phyloP scores from a whole-genome alignment of 2,888 invertebrate genomes.

The Steromphala cineraria region DNA sequence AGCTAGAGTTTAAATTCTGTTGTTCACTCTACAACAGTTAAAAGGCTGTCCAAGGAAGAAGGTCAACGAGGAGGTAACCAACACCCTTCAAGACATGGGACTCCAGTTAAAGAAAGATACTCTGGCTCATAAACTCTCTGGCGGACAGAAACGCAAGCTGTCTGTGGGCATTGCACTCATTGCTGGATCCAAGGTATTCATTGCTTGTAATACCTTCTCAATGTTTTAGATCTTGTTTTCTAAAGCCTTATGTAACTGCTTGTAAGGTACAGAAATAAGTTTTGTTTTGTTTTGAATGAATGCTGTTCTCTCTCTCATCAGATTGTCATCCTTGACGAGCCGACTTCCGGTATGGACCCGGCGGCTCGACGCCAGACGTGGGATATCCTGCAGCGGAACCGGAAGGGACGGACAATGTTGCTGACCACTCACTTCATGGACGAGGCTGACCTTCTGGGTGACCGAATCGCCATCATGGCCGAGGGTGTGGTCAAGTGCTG shows the following conservation, averaged over 20 bases:
- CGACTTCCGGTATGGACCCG: constrained; percentile 78
- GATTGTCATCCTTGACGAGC: constrained; percentile 78
- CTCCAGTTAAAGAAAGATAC: constrained; percentile 56
- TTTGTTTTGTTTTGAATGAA: too few relatives aligned
- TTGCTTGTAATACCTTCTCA: too few relatives aligned
- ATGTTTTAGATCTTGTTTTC: too few relatives aligned
- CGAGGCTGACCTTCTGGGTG: constrained; percentile 90
- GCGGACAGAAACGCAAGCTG: constrained; percentile 70
- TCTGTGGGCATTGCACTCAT: constrained; percentile 72
- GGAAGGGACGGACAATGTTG: constrained; percentile 84
- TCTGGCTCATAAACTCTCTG: constrained; percentile 59
- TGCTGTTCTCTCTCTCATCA: constrained; percentile 9
- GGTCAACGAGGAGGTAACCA: constrained; percentile 54
- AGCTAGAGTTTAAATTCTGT: too few relatives aligned
- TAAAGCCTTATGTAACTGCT: too few relatives aligned
- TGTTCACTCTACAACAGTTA: constrained; percentile 36
- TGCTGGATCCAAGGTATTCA: constrained; percentile 67
- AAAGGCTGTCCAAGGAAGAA: constrained; percentile 56
- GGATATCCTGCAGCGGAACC: constrained; percentile 83
- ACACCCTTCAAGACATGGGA: constrained; percentile 67
- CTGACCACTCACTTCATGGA: constrained; percentile 89
- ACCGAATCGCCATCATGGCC: constrained; percentile 91
- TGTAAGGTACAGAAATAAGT: too few relatives aligned
- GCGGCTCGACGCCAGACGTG: constrained; percentile 80
- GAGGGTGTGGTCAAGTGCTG: constrained; percentile 86